Evolutionary conservation across 2,113 vertebrate species (phyloP).

Genomic region (Ptychochromis oligacanthus): DNA sequence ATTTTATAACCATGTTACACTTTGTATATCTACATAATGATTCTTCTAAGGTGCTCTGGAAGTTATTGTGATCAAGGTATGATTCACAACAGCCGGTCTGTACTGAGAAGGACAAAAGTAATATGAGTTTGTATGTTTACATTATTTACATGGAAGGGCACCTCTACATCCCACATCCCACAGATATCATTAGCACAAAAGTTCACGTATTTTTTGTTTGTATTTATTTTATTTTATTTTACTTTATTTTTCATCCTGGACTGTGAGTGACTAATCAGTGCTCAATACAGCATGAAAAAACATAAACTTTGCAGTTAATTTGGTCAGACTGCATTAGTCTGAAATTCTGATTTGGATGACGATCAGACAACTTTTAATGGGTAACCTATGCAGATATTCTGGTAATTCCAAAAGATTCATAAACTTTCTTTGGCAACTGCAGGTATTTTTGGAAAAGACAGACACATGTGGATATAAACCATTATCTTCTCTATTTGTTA

Average conservation of each 20-base stretch:
- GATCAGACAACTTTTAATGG: background rate
- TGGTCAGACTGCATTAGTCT: background rate
- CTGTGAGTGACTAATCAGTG: background rate
- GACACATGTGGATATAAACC: too few relatives aligned
- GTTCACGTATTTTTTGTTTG: too few relatives aligned
- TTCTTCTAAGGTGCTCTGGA: background rate
- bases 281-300: background rate
- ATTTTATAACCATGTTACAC: background rate
- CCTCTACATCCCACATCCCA: background rate
- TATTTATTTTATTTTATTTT: too few relatives aligned
- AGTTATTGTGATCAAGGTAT: background rate
- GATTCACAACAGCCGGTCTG: background rate
- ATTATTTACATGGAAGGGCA: background rate
- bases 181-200: too few relatives aligned
- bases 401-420: background rate
- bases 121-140: background rate
- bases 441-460: background rate
- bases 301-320: background rate
- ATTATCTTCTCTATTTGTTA: too few relatives aligned
- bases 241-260: too few relatives aligned
- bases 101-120: too few relatives aligned
- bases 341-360: background rate
- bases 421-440: background rate
- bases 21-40: background rate
- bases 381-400: background rate